A percentile compares a stretch with the other conserved stretches of the same genome.
phyloP scores from a whole-genome alignment of 2,113 vertebrate species.

The Trachemys scripta region DNA sequence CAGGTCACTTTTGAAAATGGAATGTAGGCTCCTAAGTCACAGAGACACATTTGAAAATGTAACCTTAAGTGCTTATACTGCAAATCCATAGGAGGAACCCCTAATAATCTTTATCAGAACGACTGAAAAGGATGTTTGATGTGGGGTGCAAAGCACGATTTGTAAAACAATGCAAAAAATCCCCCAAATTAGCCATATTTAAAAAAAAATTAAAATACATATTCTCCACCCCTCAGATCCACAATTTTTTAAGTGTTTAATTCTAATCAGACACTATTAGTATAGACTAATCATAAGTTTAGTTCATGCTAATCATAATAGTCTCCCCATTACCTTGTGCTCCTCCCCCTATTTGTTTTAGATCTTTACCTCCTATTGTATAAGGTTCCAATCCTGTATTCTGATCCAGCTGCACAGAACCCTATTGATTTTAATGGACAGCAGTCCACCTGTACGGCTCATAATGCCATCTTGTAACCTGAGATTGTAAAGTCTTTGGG shows the following conservation, averaged over 20 bases:
- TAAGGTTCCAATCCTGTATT: background rate
- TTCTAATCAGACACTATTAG: background rate
- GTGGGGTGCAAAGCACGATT: too few relatives aligned
- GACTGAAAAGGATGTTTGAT: too few relatives aligned
- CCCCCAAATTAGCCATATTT: too few relatives aligned
- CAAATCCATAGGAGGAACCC: too few relatives aligned
- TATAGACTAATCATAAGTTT: background rate
- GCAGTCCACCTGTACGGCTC: background rate
- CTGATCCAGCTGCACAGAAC: background rate
- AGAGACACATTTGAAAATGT: too few relatives aligned
- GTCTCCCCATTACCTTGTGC: background rate
- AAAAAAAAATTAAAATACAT: background rate
- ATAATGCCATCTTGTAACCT: accelerated
- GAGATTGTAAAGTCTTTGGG: accelerated
- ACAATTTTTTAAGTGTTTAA: background rate
- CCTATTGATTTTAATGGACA: accelerated
- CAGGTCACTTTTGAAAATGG: too few relatives aligned
- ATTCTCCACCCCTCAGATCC: background rate
- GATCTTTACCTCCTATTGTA: background rate
- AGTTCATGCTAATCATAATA: background rate
- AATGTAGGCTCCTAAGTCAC: too few relatives aligned
- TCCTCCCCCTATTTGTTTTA: background rate
- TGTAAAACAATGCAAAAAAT: too few relatives aligned
- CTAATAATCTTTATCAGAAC: too few relatives aligned
- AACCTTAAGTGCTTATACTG: too few relatives aligned